Conservation (phyloP, 2,797 vertebrate genomes). For the Alca torda region DNA sequence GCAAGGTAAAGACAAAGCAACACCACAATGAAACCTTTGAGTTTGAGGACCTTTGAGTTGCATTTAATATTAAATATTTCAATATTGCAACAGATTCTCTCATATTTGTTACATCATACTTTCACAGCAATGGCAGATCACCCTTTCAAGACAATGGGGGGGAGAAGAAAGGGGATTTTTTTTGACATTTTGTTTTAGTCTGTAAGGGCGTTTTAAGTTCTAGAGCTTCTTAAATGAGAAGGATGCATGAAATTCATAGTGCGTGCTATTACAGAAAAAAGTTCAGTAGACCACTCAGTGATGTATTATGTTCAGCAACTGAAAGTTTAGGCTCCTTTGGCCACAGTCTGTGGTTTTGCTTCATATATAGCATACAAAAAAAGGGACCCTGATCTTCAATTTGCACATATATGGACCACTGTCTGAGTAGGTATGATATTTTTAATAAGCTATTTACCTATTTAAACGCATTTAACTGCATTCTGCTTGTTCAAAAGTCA, state of each 20-base stretch:
- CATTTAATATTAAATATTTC: not conserved
- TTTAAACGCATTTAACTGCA: not conserved
- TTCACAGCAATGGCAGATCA: not conserved
- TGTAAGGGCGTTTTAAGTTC: not conserved
- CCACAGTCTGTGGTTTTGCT: not conserved
- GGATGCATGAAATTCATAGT: not conserved
- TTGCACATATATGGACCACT: not conserved
- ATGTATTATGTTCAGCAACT: not conserved
- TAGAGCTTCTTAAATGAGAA: not conserved
- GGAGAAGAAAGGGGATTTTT: not conserved
- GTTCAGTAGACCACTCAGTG: not conserved
- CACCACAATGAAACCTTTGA: not conserved
- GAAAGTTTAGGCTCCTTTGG: not conserved
- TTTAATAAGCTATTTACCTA: not conserved
- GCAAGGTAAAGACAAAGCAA: not conserved
- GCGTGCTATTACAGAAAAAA: not conserved
- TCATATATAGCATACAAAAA: not conserved
- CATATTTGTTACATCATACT: not conserved
- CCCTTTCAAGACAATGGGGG: not conserved
- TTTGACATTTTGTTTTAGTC: not conserved
- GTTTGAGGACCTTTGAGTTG: not conserved
- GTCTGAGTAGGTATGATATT: not conserved
- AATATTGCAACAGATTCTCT: not conserved
- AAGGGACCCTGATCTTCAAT: not conserved
- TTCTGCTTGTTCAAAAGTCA: not conserved